Evolutionary conservation across 92 coral and sea anemone species (phyloP).

Genomic region (Isaurus tuberculatus): DNA sequence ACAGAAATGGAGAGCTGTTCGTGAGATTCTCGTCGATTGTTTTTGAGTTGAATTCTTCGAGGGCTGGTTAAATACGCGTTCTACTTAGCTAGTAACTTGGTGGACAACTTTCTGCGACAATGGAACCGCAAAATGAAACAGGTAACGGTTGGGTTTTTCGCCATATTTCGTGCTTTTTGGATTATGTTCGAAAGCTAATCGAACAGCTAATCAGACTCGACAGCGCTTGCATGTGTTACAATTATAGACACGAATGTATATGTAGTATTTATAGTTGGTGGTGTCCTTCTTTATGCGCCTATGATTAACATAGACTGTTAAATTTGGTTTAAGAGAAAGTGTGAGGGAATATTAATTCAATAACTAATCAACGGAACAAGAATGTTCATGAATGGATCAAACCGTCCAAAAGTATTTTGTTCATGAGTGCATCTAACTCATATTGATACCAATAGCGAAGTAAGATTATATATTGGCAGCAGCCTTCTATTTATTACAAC

Average conservation of each 20-base stretch:
- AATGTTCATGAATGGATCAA: background rate
- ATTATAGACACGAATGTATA: conserved; percentile 49
- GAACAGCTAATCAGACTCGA: conserved; percentile 50
- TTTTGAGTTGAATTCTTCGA: conserved; percentile 44
- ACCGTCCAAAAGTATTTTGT: background rate
- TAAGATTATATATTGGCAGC: conserved; percentile 5
- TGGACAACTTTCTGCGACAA: conserved; percentile 2
- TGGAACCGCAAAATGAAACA: conserved; percentile 47
- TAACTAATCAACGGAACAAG: background rate
- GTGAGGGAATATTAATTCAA: conserved; percentile 2
- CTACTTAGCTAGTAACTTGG: conserved; percentile 37
- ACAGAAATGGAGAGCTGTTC: conserved; percentile 48
- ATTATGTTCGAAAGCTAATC: conserved; percentile 47
- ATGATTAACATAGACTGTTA: conserved; percentile 27
- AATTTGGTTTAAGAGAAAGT: conserved; percentile 27
- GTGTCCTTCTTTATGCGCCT: conserved; percentile 38
- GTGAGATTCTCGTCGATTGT: conserved; percentile 46
- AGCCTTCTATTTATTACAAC: conserved; percentile 1
- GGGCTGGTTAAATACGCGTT: conserved; percentile 44
- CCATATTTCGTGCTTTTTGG: conserved; percentile 34
- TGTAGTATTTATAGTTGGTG: conserved; percentile 50
- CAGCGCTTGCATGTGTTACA: conserved; percentile 53
- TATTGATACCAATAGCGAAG: conserved; percentile 18
- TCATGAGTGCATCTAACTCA: background rate
- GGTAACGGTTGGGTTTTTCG: conserved; percentile 24